phyloP scores from a whole-genome alignment of 2,888 invertebrate genomes.

The Thalpophila matura region DNA sequence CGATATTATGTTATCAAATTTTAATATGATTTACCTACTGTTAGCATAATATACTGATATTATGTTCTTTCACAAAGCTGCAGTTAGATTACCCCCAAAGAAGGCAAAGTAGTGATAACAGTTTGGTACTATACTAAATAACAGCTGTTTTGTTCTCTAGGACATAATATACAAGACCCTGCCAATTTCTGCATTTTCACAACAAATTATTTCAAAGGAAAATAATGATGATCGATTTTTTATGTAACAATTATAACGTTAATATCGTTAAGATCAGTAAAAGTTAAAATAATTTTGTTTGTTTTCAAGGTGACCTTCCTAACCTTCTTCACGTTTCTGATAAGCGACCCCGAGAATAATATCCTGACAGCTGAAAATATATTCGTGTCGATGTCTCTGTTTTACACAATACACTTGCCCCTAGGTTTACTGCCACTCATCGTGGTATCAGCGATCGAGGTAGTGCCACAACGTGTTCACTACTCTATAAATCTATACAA shows the following conservation, averaged over 20 bases:
- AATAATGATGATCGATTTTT: no score
- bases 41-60: constrained; percentile 25
- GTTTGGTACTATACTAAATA: neutral
- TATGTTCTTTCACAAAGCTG: constrained; percentile 8
- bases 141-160: neutral
- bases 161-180: neutral
- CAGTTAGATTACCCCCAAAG: constrained; percentile 14
- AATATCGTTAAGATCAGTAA: constrained; percentile 1
- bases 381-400: constrained; percentile 96
- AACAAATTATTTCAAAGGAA: constrained; percentile 1
- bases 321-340: constrained; percentile 96
- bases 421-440: constrained; percentile 95
- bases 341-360: constrained; percentile 92
- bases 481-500: constrained; percentile 62
- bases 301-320: constrained; percentile 94
- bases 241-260: neutral
- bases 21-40: constrained; percentile 40
- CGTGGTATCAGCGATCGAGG: constrained; percentile 94
- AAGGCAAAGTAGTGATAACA: constrained; percentile 4
- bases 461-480: constrained; percentile 82
- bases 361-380: constrained; percentile 95
- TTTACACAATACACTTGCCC: constrained; percentile 96
- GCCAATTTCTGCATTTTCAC: neutral
- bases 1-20: constrained; percentile 29
- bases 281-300: constrained; percentile 62